phyloP scores from a whole-genome alignment of 2,113 vertebrate genomes.

The Myotis yumanensis region DNA sequence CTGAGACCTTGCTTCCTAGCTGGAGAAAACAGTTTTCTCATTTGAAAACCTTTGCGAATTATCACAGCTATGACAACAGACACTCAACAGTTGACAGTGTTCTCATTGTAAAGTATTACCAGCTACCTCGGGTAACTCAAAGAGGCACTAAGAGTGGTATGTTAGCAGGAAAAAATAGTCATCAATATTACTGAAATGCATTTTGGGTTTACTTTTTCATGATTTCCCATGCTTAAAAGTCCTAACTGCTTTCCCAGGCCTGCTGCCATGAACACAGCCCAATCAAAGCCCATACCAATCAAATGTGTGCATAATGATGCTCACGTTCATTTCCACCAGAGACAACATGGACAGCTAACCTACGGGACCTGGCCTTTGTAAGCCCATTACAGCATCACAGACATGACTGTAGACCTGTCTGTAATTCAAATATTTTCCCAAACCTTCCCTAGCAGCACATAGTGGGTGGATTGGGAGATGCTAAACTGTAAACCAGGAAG shows the following conservation, averaged over 20 bases:
- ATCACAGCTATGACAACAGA: background rate
- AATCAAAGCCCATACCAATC: background rate
- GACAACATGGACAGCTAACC: background rate
- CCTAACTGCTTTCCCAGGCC: constrained; percentile 59
- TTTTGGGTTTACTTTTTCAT: constrained; percentile 46
- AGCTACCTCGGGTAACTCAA: background rate
- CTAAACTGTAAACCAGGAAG: background rate
- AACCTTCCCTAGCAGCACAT: background rate
- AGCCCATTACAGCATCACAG: background rate
- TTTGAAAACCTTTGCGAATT: constrained; percentile 3
- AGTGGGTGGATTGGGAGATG: fast-evolving
- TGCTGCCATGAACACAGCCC: constrained; percentile 42
- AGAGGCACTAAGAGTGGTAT: fast-evolving
- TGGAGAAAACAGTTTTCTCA: background rate
- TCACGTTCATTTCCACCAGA: background rate
- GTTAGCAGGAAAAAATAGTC: background rate
- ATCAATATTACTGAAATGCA: background rate
- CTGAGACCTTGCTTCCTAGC: background rate
- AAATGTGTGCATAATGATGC: background rate
- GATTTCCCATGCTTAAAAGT: constrained; percentile 47
- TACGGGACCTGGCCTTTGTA: background rate
- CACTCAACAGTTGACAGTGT: background rate
- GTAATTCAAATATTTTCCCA: background rate
- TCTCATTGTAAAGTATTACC: background rate
- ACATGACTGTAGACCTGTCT: fast-evolving